Conservation (phyloP, 2,113 vertebrate genomes). For the Paedocypris sp. region DNA sequence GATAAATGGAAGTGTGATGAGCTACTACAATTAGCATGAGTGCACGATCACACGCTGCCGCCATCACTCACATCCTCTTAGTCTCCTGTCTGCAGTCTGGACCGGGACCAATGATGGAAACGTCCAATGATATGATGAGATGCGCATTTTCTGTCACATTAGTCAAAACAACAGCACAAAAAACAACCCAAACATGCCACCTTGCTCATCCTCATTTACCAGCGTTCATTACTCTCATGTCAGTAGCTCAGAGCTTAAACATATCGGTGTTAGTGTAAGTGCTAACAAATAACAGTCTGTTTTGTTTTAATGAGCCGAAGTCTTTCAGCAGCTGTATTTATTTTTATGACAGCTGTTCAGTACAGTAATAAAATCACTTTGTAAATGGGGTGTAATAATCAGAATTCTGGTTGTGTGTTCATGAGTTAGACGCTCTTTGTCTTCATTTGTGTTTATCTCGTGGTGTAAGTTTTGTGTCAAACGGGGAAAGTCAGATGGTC, state of each 20-base stretch:
- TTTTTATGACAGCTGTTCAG: not conserved
- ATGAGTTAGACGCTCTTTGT: not conserved
- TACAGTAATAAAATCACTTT: conserved; percentile 6
- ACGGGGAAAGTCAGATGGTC: too few relatives aligned
- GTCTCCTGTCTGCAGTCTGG: not conserved
- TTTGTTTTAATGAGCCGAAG: not conserved
- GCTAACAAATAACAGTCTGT: not conserved
- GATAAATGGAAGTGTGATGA: not conserved
- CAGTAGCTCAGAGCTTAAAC: not conserved
- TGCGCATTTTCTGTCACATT: not conserved
- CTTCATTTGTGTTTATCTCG: not conserved
- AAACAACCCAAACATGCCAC: not conserved
- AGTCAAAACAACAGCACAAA: not conserved
- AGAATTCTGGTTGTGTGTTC: not conserved
- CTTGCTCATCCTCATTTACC: not conserved
- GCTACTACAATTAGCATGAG: not conserved
- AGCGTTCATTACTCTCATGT: not conserved
- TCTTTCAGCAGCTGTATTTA: conserved; percentile 2
- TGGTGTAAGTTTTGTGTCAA: too few relatives aligned
- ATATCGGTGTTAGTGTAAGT: not conserved
- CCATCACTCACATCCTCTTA: not conserved
- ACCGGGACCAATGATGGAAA: not conserved
- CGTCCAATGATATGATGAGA: not conserved
- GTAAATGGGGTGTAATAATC: not conserved
- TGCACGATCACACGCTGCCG: not conserved